Base-by-base conservation (phyloP, 2,888 invertebrate genomes). In the Orchesellides sinensis region DNA sequence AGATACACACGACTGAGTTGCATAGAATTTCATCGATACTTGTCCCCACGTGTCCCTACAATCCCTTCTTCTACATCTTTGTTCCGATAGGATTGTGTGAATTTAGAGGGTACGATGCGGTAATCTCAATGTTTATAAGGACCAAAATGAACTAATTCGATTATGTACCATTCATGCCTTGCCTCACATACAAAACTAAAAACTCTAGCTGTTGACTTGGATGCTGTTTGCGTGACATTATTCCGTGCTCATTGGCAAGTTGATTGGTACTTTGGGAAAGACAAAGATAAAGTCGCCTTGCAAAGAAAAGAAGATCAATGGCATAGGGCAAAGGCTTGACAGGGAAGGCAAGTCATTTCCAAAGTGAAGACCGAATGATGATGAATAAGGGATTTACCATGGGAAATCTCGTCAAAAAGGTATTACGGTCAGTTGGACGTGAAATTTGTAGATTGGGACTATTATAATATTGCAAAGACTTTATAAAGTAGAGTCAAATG, bases 381-480 rank as follows among this genome's bases (percentile, higher is more conserved):
- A 63, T 68, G 32, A 40, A n/a, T n/a, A n/a, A 61, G 68, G 59
- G 81, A 82, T 82, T 82, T 74, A 74, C 54, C 82, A 75, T 82
- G 82, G 82, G 82, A 82, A 82, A 63, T 65, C 69, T 74, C 69
- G 73, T 81, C 74, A 68, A 61, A 61, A 82, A 70, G 75, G 70
- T 82, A 82, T 82, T 82, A 82, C 82, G 82, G 82, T 82, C 82
- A 82, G 82, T 82, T 82, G 82, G 82, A 82, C 82, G 75, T 82
- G 82, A 82, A 82, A 82, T 82, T 82, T 54, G 61, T 59, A 69
- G 69, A 52, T 54, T 82, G 61, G 32, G 70, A 19, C 40, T 21
- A 47, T 63, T 65, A 69, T 59, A 40, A 54, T 61, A 61, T 61
- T 59, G 23, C 54, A n/a, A 17, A 32, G 19, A 61, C 32, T 29